phyloP scores from a whole-genome alignment of 2,888 invertebrate genomes.

The Drosophila atroscutellata region DNA sequence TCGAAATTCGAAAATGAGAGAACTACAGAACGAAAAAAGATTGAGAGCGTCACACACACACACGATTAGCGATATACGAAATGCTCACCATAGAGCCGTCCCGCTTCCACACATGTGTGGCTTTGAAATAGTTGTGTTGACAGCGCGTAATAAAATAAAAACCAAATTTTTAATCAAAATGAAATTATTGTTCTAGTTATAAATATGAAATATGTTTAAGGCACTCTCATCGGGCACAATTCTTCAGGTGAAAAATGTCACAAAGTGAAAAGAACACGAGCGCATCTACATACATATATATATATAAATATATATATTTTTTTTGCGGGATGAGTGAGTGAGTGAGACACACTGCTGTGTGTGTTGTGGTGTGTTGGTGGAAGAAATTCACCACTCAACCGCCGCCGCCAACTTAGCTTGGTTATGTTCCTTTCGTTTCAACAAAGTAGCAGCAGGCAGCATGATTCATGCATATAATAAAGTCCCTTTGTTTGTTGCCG shows the following conservation, averaged over 20 bases:
- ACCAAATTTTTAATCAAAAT: constrained; percentile 20
- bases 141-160: constrained; percentile 34
- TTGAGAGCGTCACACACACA: constrained; percentile 33
- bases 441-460: constrained; percentile 39
- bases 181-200: background rate
- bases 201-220: background rate
- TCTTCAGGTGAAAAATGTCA: background rate
- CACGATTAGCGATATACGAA: constrained; percentile 4
- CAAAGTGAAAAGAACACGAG: background rate
- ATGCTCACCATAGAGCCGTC: constrained; percentile 46
- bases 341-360: constrained; percentile 14
- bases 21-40: constrained; percentile 17
- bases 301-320: background rate
- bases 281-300: background rate
- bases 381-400: constrained; percentile 62
- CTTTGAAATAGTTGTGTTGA: constrained; percentile 36
- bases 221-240: background rate
- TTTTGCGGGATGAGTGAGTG: constrained; percentile 13
- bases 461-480: constrained; percentile 70
- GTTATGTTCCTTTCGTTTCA: constrained; percentile 50
- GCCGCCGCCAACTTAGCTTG: constrained; percentile 54
- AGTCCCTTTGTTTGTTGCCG: constrained; percentile 70
- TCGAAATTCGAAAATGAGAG: constrained; percentile 73
- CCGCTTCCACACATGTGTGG: constrained; percentile 45
- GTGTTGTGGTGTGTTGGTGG: constrained; percentile 44